These are phyloP conservation scores for Enteromius afrohamiltoni DNA, from an alignment of 2,797 vertebrate species.

Conservation along the genomic window DNA sequence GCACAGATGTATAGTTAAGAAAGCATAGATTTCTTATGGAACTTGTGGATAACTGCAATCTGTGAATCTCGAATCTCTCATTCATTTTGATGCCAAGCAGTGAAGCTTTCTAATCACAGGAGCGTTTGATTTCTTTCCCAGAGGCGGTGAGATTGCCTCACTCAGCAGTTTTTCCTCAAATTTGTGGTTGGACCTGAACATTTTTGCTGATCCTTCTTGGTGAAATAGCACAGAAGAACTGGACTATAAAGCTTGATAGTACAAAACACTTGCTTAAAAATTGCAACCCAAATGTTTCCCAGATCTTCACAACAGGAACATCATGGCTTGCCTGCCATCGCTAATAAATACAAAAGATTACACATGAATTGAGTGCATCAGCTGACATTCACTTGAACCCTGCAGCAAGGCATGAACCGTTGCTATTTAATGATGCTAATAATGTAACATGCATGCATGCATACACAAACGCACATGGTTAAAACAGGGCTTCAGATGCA, in stretches of 20 bases:
- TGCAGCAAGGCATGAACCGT: neutral
- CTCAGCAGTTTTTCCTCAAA: constrained; percentile 42
- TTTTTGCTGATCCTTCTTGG: constrained; percentile 24
- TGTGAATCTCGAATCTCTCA: constrained; percentile 10
- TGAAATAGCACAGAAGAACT: constrained; percentile 26
- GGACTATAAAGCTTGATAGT: constrained; percentile 19
- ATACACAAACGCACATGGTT: neutral
- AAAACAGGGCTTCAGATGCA: neutral
- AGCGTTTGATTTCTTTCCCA: constrained; percentile 39
- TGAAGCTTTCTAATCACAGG: constrained; percentile 41
- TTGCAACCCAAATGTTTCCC: neutral
- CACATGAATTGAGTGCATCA: neutral
- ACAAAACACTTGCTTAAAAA: constrained; percentile 7
- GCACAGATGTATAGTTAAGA: neutral
- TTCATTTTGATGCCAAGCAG: constrained; percentile 39
- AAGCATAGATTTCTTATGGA: constrained; percentile 5
- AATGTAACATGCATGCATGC: constrained; percentile 12
- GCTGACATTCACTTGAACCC: constrained; percentile 30
- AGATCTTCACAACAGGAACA: constrained; percentile 18
- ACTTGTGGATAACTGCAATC: constrained; percentile 29
- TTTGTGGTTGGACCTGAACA: constrained; percentile 8
- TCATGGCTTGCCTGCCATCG: neutral
- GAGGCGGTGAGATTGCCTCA: constrained; percentile 15
- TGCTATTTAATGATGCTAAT: constrained; percentile 31
- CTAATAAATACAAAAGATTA: neutral